Conservation (phyloP, 1,140 invertebrate genomes). For the Drosophila virilis region DNA sequence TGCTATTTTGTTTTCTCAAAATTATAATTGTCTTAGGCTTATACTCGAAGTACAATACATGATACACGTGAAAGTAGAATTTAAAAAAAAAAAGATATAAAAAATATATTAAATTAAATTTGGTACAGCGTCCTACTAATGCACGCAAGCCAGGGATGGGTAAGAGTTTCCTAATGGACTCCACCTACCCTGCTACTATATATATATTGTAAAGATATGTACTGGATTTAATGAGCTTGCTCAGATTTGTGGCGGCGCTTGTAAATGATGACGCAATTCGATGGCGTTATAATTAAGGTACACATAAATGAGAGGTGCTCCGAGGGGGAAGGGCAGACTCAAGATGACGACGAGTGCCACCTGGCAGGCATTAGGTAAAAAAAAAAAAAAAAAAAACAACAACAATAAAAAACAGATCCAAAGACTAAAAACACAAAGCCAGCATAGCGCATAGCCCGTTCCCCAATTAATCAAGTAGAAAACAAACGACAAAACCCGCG, state of each 20-base stretch:
- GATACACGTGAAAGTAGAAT: neutral
- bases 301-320: constrained; percentile 48
- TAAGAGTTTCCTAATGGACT: no score
- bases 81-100: neutral
- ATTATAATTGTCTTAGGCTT: constrained; percentile 67
- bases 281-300: constrained; percentile 80
- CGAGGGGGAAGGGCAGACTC: constrained; percentile 6
- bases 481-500: constrained; percentile 54
- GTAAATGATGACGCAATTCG: constrained; percentile 75
- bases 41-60: neutral
- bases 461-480: constrained; percentile 68
- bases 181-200: no score
- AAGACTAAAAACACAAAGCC: constrained; percentile 17
- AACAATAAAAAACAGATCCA: constrained; percentile 1
- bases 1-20: constrained; percentile 38
- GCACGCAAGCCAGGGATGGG: no score
- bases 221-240: neutral
- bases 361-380: constrained; percentile 65
- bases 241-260: constrained; percentile 43
- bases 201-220: neutral
- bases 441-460: constrained; percentile 26
- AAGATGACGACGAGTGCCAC: constrained; percentile 49
- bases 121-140: no score
- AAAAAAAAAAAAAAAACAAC: constrained; percentile 1
- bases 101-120: neutral